Evolutionary conservation across 2,113 vertebrate genomes (phyloP).

Genomic region (Erythrocercus mccallii): DNA sequence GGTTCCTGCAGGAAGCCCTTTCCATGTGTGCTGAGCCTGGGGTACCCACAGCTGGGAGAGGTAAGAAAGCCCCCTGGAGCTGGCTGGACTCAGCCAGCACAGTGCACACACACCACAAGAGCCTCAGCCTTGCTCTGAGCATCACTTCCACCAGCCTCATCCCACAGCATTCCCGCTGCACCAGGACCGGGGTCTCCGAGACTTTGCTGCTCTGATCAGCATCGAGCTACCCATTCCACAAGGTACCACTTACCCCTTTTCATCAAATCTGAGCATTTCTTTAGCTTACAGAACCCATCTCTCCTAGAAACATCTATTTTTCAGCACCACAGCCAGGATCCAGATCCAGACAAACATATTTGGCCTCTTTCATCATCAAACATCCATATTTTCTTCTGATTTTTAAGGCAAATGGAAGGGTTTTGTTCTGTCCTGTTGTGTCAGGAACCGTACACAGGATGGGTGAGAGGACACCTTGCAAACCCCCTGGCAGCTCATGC

Average conservation of each 20-base stretch:
- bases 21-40: background rate
- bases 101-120: background rate
- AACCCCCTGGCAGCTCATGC: background rate
- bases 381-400: background rate
- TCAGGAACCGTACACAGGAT: background rate
- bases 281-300: background rate
- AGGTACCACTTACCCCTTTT: background rate
- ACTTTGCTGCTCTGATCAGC: background rate
- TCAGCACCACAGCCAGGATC: background rate
- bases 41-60: background rate
- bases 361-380: background rate
- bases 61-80: background rate
- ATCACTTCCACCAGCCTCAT: background rate
- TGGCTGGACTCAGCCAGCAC: background rate
- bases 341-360: background rate
- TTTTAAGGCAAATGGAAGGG: background rate
- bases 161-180: background rate
- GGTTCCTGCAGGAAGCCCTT: background rate
- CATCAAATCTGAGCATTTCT: background rate
- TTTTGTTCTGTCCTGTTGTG: background rate
- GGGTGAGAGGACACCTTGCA: background rate
- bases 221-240: accelerated
- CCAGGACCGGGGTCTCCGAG: accelerated
- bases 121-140: background rate
- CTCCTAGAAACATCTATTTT: background rate